A percentile compares a stretch with the other conserved stretches of the same genome.
These are phyloP conservation scores for Bombus confusus DNA, from an alignment of 1,140 invertebrate species.

Conservation along the genomic window DNA sequence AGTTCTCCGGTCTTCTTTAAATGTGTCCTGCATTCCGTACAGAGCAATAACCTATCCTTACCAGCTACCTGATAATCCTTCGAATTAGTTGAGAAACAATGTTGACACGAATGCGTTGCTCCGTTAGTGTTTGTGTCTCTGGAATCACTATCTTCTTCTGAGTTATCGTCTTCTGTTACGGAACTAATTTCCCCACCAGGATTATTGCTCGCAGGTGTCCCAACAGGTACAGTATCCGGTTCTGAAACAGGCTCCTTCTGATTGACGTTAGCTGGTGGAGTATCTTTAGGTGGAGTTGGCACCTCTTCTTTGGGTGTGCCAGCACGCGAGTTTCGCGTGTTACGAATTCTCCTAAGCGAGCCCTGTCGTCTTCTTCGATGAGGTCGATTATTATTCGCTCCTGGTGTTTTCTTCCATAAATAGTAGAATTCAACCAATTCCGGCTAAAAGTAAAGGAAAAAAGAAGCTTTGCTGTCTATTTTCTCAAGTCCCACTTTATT, in stretches of 20 bases:
- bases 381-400: slow-evolving; percentile 96
- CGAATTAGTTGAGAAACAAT: slow-evolving; percentile 86
- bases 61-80: slow-evolving; percentile 83
- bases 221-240: slow-evolving; percentile 73
- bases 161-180: slow-evolving; percentile 96
- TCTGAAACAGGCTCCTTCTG: slow-evolving; percentile 75
- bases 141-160: slow-evolving; percentile 96
- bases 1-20: slow-evolving; percentile 93
- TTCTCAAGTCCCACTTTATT: not conserved
- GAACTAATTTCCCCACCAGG: slow-evolving; percentile 90
- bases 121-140: slow-evolving; percentile 86
- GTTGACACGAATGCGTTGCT: slow-evolving; percentile 80
- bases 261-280: slow-evolving; percentile 78
- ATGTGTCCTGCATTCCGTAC: slow-evolving; percentile 91
- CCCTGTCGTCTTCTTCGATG: slow-evolving; percentile 94
- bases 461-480: not conserved
- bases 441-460: slow-evolving; percentile 84
- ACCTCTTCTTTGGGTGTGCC: slow-evolving; percentile 86
- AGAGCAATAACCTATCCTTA: slow-evolving; percentile 89
- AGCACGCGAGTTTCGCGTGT: slow-evolving; percentile 88
- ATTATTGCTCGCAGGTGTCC: slow-evolving; percentile 74
- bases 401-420: slow-evolving; percentile 99
- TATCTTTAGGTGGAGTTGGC: slow-evolving; percentile 81
- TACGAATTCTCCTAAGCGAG: slow-evolving; percentile 93
- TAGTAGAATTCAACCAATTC: slow-evolving; percentile 99